phyloP scores from a whole-genome alignment of 2,797 vertebrate genomes.

The Carcharodon carcharias region DNA sequence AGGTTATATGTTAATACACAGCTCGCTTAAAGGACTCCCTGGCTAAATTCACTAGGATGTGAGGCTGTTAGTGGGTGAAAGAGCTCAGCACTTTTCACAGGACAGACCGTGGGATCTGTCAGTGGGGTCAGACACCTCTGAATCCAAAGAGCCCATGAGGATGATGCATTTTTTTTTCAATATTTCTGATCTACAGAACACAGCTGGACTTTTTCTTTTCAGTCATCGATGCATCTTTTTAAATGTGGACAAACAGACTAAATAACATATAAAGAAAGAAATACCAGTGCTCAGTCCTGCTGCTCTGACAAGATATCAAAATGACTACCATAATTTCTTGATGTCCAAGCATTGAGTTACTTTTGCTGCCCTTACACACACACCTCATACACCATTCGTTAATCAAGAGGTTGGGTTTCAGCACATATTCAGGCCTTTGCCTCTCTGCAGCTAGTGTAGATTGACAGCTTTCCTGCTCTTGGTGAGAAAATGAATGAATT shows the following conservation, averaged over 20 bases:
- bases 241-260: background rate
- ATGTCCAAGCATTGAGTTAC: background rate
- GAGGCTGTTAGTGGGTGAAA: background rate
- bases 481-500: background rate
- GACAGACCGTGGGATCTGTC: constrained; percentile 28
- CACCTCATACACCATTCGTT: background rate
- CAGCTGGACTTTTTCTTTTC: background rate
- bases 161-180: background rate
- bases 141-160: background rate
- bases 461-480: background rate
- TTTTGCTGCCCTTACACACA: background rate
- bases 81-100: constrained; percentile 22
- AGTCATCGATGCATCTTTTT: background rate
- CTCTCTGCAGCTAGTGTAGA: background rate
- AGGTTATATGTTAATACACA: constrained; percentile 15
- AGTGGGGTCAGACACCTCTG: constrained; percentile 19
- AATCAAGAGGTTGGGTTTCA: background rate
- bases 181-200: constrained; percentile 1
- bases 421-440: background rate
- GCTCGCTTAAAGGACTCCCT: background rate
- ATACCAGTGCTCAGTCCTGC: background rate
- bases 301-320: background rate
- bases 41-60: constrained; percentile 3
- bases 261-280: background rate
- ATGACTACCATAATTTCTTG: background rate